Evolutionary conservation across 1,140 invertebrate species (phyloP).

Genomic region (Drosophila lowei): DNA sequence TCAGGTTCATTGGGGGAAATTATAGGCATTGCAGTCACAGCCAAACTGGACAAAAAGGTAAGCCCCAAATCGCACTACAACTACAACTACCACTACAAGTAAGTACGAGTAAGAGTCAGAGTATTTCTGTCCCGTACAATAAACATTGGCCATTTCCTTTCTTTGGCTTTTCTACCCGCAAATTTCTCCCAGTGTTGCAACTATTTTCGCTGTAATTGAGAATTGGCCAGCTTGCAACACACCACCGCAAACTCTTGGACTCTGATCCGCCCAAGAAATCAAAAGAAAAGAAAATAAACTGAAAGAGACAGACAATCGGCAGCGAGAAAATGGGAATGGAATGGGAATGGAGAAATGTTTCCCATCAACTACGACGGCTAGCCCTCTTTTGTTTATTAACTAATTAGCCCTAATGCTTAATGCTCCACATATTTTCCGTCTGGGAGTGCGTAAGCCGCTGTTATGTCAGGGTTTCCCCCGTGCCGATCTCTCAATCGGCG

Average conservation of each 20-base stretch:
- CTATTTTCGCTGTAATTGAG: conserved; percentile 24
- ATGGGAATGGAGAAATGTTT: conserved; percentile 24
- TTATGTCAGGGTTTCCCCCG: conserved; percentile 56
- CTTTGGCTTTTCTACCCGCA: not conserved
- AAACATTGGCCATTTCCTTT: too few relatives aligned
- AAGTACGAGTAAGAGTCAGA: too few relatives aligned
- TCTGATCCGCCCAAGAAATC: conserved; percentile 24
- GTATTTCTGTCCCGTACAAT: too few relatives aligned
- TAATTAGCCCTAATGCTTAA: conserved; percentile 72
- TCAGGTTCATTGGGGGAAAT: conserved; percentile 75
- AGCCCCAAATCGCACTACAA: conserved; percentile 14
- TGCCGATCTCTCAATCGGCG: conserved; percentile 16
- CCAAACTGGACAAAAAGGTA: conserved; percentile 27
- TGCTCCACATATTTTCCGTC: conserved; percentile 45
- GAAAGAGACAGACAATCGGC: conserved; percentile 28
- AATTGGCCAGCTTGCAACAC: conserved; percentile 13
- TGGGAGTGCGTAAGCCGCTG: conserved; percentile 44
- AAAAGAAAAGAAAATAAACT: conserved; percentile 13
- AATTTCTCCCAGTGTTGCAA: conserved; percentile 16
- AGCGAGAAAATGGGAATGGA: not conserved
- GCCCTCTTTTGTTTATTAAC: conserved; percentile 53
- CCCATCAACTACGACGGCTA: conserved; percentile 21
- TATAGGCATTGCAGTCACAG: conserved; percentile 53
- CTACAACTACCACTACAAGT: too few relatives aligned
- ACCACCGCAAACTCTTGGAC: conserved; percentile 1